Evolutionary conservation across 1,140 invertebrate genomes (phyloP), one percentile per base, ranked within the genome.

Genomic region (Drosophila melanica): DNA sequence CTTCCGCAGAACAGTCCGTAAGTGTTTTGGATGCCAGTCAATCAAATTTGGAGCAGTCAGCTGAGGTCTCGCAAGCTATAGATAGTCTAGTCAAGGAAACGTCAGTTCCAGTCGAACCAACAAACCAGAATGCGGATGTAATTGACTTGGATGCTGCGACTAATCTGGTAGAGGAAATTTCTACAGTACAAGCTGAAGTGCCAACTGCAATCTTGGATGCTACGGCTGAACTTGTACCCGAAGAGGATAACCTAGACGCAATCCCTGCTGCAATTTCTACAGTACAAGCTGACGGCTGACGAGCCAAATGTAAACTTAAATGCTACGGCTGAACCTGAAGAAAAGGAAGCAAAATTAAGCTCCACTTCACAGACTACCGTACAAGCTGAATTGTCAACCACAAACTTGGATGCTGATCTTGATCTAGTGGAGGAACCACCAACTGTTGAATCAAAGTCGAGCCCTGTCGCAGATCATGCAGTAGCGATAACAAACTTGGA

Each of bases 221-320:
- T 42, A 8, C 39, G 3, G 6, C 4, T n/a, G 39, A 14, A 6
- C 7, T 41, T 41, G 7, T 14, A 2, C 1, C 27, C 7, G 23
- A 14, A 48, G n/a, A n/a, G 7, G 47, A 48, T 30, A 14, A n/a
- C 1, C 1, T 4, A 23, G 12, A 27, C 2, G 23, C 23, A 9
- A 27, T 12, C 18, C 20, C 20, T 2, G 12, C 9, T 7, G 5
- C 12, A 59, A 23, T 47, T 14, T 10, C n/a, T n/a, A 14, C 20
- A 41, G 20, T 14, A 23, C 5, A 14, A 11, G 16, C 27, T 60
- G 10, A 60, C n/a, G 53, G 16, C 27, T 60, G 10, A 60, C n/a
- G 53, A 1, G 12, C 7, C 4, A 48, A 14, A 2, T 11, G 30
- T 7, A 48, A n/a, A 9, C 1, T 10, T 14, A 1, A 7, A 53